phyloP scores from a whole-genome alignment of 2,797 vertebrate genomes.

The Chrysocyon brachyurus region DNA sequence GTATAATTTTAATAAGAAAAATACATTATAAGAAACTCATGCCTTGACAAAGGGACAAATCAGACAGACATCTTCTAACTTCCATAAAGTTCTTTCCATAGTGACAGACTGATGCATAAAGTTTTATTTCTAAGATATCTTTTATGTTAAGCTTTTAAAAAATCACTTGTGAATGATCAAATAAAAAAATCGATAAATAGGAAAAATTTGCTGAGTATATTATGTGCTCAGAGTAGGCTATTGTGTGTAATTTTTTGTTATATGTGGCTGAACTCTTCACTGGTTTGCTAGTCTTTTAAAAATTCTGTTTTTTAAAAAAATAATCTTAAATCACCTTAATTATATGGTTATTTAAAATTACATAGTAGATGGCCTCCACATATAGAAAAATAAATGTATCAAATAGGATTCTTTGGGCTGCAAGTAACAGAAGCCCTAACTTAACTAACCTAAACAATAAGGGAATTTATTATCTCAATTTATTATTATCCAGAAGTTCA shows the following conservation, averaged over 20 bases:
- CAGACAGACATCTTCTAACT: not conserved
- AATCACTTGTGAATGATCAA: not conserved
- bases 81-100: conserved; percentile 34
- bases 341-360: conserved; percentile 24
- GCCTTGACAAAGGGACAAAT: conserved; percentile 30
- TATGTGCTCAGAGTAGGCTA: not conserved
- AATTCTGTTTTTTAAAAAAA: not conserved
- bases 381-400: not conserved
- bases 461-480: not conserved
- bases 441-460: not conserved
- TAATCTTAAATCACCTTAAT: not conserved
- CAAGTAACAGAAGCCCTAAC: not conserved
- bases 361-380: not conserved
- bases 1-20: conserved; percentile 67
- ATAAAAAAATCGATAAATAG: not conserved
- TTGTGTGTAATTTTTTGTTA: not conserved
- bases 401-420: not conserved
- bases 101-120: not conserved
- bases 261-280: not conserved
- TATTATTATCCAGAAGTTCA: not conserved
- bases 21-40: conserved; percentile 5
- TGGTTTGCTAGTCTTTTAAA: conserved; percentile 1
- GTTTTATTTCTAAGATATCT: conserved; percentile 8
- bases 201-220: not conserved
- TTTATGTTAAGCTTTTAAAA: not conserved